phyloP scores from a whole-genome alignment of 2,797 vertebrate genomes.

The Chelidonichthys spinosus region DNA sequence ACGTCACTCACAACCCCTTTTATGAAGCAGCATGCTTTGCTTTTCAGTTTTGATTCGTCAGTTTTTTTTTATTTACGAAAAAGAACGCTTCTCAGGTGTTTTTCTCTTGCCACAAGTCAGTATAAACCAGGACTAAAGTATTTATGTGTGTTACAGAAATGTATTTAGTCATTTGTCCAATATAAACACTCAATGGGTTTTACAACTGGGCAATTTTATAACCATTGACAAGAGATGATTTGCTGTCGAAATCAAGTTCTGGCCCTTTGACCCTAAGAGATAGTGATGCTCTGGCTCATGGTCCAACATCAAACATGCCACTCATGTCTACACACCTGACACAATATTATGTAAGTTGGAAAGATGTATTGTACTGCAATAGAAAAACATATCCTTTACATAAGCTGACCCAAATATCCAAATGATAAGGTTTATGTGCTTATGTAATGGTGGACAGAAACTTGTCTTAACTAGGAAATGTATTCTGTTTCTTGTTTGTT shows the following conservation, averaged over 20 bases:
- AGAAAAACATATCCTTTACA: conserved; percentile 51
- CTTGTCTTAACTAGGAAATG: conserved; percentile 48
- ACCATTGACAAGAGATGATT: conserved; percentile 25
- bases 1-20: conserved; percentile 45
- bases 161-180: conserved; percentile 30
- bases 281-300: conserved; percentile 37
- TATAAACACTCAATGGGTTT: conserved; percentile 33
- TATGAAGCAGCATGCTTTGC: conserved; percentile 56
- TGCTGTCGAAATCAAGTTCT: conserved; percentile 36
- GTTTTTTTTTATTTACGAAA: conserved; percentile 13
- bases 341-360: conserved; percentile 48
- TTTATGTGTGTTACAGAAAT: conserved; percentile 33
- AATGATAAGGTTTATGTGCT: conserved; percentile 54
- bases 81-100: conserved; percentile 70
- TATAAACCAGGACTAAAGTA: conserved; percentile 34
- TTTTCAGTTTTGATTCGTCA: not conserved
- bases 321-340: conserved; percentile 19
- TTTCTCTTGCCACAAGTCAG: conserved; percentile 50
- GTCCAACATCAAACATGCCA: conserved; percentile 24
- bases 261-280: conserved; percentile 50
- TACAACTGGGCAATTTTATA: conserved; percentile 31
- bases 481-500: conserved; percentile 57
- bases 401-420: conserved; percentile 49
- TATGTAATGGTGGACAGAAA: conserved; percentile 52
- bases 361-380: conserved; percentile 51